phyloP scores from a whole-genome alignment of 2,888 invertebrate genomes.

The Mayetiola destructor region DNA sequence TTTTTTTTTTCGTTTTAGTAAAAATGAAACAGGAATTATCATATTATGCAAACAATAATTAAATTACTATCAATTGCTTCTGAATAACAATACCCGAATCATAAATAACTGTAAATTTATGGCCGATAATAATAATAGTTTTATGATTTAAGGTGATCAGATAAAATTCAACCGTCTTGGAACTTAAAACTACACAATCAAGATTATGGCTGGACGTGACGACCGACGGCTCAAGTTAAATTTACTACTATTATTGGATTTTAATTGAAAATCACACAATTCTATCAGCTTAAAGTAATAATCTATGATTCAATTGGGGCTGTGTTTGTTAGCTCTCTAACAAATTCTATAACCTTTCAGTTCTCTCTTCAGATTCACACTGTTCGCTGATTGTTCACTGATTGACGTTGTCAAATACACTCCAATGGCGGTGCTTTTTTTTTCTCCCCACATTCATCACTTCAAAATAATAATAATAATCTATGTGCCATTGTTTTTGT shows the following conservation, averaged over 20 bases:
- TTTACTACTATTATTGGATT: too few species aligned
- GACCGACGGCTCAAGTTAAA: too few species aligned
- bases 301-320: background rate
- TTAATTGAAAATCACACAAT: too few species aligned
- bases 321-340: background rate
- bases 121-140: background rate
- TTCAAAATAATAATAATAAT: too few species aligned
- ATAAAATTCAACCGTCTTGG: conserved; percentile 2
- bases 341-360: background rate
- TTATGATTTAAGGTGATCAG: background rate
- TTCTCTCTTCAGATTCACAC: background rate
- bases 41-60: background rate
- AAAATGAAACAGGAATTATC: background rate
- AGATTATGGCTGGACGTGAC: too few species aligned
- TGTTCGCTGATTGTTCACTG: too few species aligned
- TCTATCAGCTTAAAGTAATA: too few species aligned
- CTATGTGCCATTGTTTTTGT: background rate
- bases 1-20: background rate
- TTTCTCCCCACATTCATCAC: background rate
- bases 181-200: too few species aligned
- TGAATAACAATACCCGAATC: background rate
- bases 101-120: background rate
- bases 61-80: background rate
- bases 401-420: too few species aligned
- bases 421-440: background rate